phyloP scores from a whole-genome alignment of 1,140 invertebrate species.

The Scaptomyza montana region DNA sequence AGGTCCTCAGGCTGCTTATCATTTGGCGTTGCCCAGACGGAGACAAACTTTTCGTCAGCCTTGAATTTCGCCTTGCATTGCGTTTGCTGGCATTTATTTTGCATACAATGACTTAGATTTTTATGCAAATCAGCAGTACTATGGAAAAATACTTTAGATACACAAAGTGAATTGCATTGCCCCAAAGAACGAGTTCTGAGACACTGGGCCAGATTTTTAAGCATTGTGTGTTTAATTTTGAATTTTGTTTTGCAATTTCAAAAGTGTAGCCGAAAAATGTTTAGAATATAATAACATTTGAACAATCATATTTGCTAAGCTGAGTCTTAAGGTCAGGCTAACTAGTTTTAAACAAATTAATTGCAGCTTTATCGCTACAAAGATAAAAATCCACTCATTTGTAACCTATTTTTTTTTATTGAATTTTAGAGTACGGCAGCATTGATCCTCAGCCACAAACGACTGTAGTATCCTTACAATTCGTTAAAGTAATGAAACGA shows the following conservation, averaged over 20 bases:
- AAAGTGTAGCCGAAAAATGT: neutral
- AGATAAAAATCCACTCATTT: no score
- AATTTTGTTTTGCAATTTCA: neutral
- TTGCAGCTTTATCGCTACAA: no score
- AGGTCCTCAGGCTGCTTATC: neutral
- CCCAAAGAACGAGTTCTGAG: neutral
- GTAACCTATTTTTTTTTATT: neutral
- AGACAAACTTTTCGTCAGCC: neutral
- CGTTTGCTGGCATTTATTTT: no score
- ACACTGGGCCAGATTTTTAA: neutral
- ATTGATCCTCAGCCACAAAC: neutral
- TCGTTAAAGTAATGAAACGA: neutral
- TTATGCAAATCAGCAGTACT: neutral
- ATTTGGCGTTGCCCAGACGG: slow-evolving; percentile 37
- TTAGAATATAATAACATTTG: neutral
- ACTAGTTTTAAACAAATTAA: neutral
- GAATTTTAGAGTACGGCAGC: slow-evolving; percentile 1
- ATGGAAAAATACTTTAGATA: neutral
- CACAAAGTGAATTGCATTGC: neutral
- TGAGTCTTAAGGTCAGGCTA: neutral
- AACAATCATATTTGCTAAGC: no score
- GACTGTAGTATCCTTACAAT: slow-evolving; percentile 19
- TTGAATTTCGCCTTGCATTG: neutral
- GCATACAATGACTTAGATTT: no score
- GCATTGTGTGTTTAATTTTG: neutral